phyloP scores from a whole-genome alignment of 2,113 vertebrate genomes.

The Actinemys pallida region DNA sequence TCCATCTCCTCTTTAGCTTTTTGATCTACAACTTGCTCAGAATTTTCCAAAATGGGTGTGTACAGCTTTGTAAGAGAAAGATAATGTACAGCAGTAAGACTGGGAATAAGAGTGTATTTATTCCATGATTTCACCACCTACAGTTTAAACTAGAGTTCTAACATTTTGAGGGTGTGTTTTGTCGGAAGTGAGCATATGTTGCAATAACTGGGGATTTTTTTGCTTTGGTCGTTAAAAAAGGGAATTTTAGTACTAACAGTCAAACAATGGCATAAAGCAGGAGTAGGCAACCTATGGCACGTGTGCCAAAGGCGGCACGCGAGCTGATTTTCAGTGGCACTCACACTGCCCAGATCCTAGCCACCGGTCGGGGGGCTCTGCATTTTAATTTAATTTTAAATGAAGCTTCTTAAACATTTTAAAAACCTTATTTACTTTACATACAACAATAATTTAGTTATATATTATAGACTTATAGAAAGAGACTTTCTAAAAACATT shows the following conservation, averaged over 20 bases:
- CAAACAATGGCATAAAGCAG: neutral
- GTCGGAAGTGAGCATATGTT: neutral
- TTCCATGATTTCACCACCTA: neutral
- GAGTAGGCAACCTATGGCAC: too few species aligned
- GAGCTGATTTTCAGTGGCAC: too few species aligned
- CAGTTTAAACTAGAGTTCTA: neutral
- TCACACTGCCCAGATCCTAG: too few species aligned
- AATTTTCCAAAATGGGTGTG: neutral
- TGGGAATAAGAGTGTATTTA: neutral
- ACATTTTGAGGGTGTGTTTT: neutral
- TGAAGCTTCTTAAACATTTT: too few species aligned
- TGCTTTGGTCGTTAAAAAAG: neutral
- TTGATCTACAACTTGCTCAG: conserved; percentile 1
- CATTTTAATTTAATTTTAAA: too few species aligned
- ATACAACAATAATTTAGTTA: too few species aligned
- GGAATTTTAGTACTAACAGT: neutral
- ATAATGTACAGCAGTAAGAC: neutral
- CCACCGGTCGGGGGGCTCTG: too few species aligned
- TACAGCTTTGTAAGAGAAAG: neutral
- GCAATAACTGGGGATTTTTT: neutral
- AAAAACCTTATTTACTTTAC: too few species aligned
- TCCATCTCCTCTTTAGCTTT: neutral
- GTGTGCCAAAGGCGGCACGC: too few species aligned
- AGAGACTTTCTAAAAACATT: too few species aligned
- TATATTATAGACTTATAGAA: too few species aligned